Evolutionary conservation across 2,888 invertebrate species (phyloP).

Genomic region (Toxonevra muliebris): DNA sequence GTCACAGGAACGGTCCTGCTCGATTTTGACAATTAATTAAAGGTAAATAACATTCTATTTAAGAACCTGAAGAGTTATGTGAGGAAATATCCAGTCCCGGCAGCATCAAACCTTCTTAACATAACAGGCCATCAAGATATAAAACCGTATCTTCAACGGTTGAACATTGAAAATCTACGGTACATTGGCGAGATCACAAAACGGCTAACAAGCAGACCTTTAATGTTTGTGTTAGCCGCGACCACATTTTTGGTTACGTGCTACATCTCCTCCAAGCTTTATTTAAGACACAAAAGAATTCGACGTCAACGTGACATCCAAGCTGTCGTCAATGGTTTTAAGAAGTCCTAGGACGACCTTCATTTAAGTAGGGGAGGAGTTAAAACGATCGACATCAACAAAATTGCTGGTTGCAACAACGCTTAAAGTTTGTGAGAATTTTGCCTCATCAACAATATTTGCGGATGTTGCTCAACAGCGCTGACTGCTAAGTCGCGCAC

Average conservation of each 20-base stretch:
- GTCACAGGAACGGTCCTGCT: slow-evolving; percentile 34
- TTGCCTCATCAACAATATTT: no score
- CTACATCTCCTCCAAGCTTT: neutral
- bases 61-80: slow-evolving; percentile 34
- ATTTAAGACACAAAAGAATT: neutral
- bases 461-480: no score
- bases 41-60: no score
- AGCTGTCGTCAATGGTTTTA: no score
- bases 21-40: slow-evolving; percentile 28
- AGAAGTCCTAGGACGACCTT: slow-evolving; percentile 21
- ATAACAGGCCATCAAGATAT: neutral
- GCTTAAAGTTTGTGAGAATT: no score
- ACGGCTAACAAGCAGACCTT: no score
- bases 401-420: no score
- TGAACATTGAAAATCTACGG: slow-evolving; percentile 13
- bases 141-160: neutral
- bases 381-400: neutral
- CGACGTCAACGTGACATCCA: slow-evolving; percentile 4
- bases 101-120: neutral
- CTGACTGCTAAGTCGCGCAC: no score
- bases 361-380: slow-evolving; percentile 15
- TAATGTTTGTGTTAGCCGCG: neutral
- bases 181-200: neutral
- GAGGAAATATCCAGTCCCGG: slow-evolving; percentile 22
- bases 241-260: neutral